Percentiles rank a stretch among this genome's conserved stretches.
Conservation (phyloP, 2,888 invertebrate species). For the Malacosoma neustria region DNA sequence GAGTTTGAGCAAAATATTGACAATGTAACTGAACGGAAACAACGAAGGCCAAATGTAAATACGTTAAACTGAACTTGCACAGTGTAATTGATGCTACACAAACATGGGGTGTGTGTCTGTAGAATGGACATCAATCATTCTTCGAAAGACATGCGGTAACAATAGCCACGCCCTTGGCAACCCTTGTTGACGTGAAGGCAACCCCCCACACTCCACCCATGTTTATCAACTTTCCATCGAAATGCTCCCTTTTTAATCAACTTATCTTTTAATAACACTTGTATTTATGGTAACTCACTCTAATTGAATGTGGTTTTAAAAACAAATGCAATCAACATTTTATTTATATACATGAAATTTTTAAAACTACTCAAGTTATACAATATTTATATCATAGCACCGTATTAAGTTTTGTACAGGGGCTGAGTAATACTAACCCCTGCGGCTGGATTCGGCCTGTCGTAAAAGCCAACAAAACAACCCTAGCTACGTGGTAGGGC, state of each 20-base stretch:
- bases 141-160: constrained; percentile 21
- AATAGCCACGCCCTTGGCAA: constrained; percentile 44
- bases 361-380: no score
- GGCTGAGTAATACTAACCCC: no score
- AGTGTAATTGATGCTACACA: neutral
- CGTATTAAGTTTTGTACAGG: no score
- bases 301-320: no score
- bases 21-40: neutral
- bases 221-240: constrained; percentile 53
- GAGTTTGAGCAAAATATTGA: neutral
- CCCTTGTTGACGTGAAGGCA: constrained; percentile 52
- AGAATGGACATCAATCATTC: constrained; percentile 20
- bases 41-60: neutral
- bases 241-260: constrained; percentile 25
- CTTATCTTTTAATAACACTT: constrained; percentile 3
- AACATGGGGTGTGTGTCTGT: neutral
- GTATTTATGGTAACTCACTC: no score
- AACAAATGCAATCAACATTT: no score
- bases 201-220: constrained; percentile 54
- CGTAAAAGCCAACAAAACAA: no score
- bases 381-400: no score
- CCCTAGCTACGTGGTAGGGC: no score
- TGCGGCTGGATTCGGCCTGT: no score
- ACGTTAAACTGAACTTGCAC: neutral
- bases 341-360: no score